Base-by-base conservation (phyloP, 1,140 invertebrate genomes). In the Hetaerina americana region DNA sequence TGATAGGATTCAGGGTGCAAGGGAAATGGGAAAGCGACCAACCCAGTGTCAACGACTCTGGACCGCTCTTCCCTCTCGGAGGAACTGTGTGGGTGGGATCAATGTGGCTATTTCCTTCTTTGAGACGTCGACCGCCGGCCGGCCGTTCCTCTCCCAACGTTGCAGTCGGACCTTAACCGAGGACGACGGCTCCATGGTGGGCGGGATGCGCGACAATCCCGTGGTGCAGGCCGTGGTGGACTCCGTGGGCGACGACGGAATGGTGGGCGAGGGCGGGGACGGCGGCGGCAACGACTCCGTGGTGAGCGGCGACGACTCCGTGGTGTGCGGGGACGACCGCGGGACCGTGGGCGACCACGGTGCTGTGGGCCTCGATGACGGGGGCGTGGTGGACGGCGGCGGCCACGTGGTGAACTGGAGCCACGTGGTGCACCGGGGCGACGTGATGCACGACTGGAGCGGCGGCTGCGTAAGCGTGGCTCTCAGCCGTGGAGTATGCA, bases 401-500 rank as follows among this genome's bases (percentile, higher is more conserved):
- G 27, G 66, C 66, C 67, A 75, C 29, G 26, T 74, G 18, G n/a
- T 18, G 18, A 69, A 73, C 75, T 57, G 76, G 77, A 40, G 76
- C 73, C 75, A 79, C 76, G 66, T 76, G 76, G 5, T 79, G 80
- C 5, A 80, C 79, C 68, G 80, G 79, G 22, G 75, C 73, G 8
- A 80, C 78, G 66, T 76, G 74, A 76, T 82, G 79, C 66, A 86
- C 76, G 69, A 84, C 76, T 29, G 84, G 84, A 70, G 76, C 76
- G 74, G 83, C 75, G 26, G 79, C 79, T 67, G 81, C 79, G 77
- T 85, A 85, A 25, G 84, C 84, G 75, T 85, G 84, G 68, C 79
- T 81, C 76, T 86, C 84, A 70, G 82, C 78, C 70, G 82, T 80
- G 73, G 80, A 82, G 79, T 86, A 86, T 28, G 84, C 83, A 77